These are phyloP conservation scores for Athalia rosae DNA, from an alignment of 2,888 invertebrate genomes.

Conservation along the genomic window DNA sequence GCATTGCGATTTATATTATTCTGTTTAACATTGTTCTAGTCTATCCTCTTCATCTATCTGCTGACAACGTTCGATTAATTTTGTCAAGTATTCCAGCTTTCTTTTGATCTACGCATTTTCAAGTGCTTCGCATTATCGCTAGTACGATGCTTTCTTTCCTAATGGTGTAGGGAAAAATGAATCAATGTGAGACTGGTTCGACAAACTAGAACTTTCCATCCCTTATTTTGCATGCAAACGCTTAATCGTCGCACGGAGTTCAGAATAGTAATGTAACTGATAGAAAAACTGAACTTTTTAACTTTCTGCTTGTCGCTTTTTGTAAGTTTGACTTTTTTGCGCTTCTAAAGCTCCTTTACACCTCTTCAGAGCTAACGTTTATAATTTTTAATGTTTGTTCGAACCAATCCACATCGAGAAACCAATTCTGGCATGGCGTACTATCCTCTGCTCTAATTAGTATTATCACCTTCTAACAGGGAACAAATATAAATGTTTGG, in stretches of 20 bases:
- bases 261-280: neutral
- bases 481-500: slow-evolving; percentile 39
- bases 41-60: slow-evolving; percentile 34
- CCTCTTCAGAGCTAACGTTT: neutral
- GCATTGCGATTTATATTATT: neutral
- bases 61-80: slow-evolving; percentile 42
- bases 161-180: neutral
- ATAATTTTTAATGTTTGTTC: slow-evolving; percentile 11
- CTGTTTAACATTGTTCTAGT: neutral
- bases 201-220: slow-evolving; percentile 19
- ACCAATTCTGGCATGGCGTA: slow-evolving; percentile 69
- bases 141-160: neutral
- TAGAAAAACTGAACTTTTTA: neutral
- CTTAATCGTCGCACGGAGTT: neutral
- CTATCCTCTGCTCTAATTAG: slow-evolving; percentile 53
- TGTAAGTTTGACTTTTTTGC: neutral
- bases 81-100: neutral
- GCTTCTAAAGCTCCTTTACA: neutral
- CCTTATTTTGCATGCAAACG: slow-evolving; percentile 9
- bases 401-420: slow-evolving; percentile 31
- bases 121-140: neutral
- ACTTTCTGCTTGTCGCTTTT: neutral
- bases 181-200: slow-evolving; percentile 33
- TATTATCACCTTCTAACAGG: slow-evolving; percentile 51
- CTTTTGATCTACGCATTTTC: neutral